phyloP scores from a whole-genome alignment of 1,140 invertebrate species.

The Vanessa tameamea region DNA sequence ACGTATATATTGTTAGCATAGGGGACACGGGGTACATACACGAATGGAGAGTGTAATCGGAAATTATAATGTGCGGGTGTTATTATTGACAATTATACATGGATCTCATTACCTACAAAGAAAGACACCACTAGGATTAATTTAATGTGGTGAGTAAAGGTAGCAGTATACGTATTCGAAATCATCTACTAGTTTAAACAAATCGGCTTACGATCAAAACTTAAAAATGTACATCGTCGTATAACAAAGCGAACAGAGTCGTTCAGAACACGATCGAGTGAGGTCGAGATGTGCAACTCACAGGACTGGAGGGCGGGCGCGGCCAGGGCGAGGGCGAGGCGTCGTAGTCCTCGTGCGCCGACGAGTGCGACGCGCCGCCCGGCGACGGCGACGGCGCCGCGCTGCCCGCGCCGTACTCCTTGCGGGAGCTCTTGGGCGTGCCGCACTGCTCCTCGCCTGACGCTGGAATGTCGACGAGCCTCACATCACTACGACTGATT shows the following conservation, averaged over 20 bases:
- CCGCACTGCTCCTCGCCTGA: constrained; percentile 91
- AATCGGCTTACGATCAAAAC: background rate
- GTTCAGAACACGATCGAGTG: background rate
- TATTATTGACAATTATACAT: constrained; percentile 1
- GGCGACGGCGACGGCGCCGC: constrained; percentile 84
- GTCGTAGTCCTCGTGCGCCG: constrained; percentile 95
- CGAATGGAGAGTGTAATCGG: background rate
- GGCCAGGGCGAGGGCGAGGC: constrained; percentile 91
- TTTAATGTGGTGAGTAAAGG: background rate
- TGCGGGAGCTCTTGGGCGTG: constrained; percentile 86
- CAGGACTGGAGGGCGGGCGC: constrained; percentile 93
- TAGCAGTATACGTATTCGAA: background rate
- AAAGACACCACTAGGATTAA: background rate
- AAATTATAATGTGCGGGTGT: constrained; percentile 3
- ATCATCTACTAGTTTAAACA: background rate
- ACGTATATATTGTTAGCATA: constrained; percentile 21
- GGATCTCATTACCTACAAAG: background rate
- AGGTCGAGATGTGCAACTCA: constrained; percentile 78
- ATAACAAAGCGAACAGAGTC: constrained; percentile 9
- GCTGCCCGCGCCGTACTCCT: constrained; percentile 81
- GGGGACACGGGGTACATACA: background rate
- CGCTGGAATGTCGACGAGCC: constrained; percentile 79
- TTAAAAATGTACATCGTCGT: background rate
- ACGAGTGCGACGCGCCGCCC: constrained; percentile 89
- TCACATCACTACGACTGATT: background rate